Evolutionary conservation across 2,888 invertebrate genomes (phyloP), one percentile per base, ranked within the genome.

Genomic region (Brenthis hecate): DNA sequence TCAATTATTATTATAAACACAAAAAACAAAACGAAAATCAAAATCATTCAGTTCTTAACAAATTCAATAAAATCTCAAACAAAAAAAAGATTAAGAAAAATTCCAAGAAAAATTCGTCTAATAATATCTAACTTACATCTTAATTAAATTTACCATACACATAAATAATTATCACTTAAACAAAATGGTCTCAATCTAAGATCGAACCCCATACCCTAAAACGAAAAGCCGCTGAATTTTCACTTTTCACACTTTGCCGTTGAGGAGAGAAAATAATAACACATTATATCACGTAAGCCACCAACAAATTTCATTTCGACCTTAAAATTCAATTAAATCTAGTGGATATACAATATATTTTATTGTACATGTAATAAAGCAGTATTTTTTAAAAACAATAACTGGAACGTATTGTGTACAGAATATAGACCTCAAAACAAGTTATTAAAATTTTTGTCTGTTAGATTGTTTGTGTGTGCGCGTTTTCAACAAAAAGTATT

Each of bases 1-100:
- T 47, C 5, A 56, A 28, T 19, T 19, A 19, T 19, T 13, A 32
- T 16, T 51, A 56, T 56, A n/a, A 23, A 43, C 13, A 57, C 43
- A 57, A 23, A 48, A 60, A 14, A 48, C 19, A 14, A 8, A 58
- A 23, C 8, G 11, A 28, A 60, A 28, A 19, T 55, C 32, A 55
- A 48, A 23, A 23, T 47, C 47, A 48, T 6, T 16, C 47, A 48
- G 28, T 58, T 19, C 47, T 48, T 23, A 58, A 58, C 58, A 48
- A 13, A 14, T 19, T 56, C n/a, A 48, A 48, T n/a, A 60, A 23
- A 60, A 60, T 48, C 48, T 60, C 48, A 48, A 28, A 60, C 2
- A 60, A 48, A 60, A 57, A 32, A n/a, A 3, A 32, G 23, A 58
- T 8, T 48, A 43, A 47, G 8, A 58, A 60, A 48, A 60, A 60